Evolutionary conservation across 2,888 invertebrate genomes (phyloP).

Genomic region (Tanytarsus gracilentus): DNA sequence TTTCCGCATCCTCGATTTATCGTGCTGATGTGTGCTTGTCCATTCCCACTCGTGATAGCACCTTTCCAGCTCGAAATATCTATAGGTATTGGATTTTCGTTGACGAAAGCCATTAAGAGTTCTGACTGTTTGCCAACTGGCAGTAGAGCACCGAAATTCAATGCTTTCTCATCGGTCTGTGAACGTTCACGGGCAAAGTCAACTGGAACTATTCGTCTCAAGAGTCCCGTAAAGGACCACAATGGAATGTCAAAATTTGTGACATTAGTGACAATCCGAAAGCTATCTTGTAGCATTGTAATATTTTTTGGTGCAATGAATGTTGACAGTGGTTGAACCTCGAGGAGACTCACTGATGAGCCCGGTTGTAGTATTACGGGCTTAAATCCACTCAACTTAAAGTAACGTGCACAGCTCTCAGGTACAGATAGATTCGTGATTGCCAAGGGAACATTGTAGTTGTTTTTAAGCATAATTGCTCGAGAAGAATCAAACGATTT

Average conservation of each 20-base stretch:
- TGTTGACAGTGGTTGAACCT: constrained; percentile 33
- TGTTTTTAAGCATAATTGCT: constrained; percentile 57
- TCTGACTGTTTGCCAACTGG: constrained; percentile 33
- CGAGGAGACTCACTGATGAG: constrained; percentile 35
- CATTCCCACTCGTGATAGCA: constrained; percentile 36
- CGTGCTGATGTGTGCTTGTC: constrained; percentile 30
- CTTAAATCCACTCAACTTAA: constrained; percentile 46
- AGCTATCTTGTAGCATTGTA: constrained; percentile 1
- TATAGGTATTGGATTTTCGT: constrained; percentile 39
- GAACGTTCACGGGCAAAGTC: constrained; percentile 22
- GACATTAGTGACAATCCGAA: constrained; percentile 47
- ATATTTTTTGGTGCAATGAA: neutral
- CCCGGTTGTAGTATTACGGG: constrained; percentile 36
- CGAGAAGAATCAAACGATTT: constrained; percentile 42
- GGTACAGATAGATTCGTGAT: constrained; percentile 62
- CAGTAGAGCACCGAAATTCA: constrained; percentile 39
- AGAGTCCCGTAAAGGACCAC: constrained; percentile 43
- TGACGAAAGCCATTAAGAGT: constrained; percentile 37
- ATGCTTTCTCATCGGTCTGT: constrained; percentile 34
- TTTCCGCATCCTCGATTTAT: constrained; percentile 31
- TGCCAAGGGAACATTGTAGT: constrained; percentile 61
- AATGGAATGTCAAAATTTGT: constrained; percentile 45
- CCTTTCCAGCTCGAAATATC: constrained; percentile 39
- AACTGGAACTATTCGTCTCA: constrained; percentile 36
- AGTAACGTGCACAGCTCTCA: constrained; percentile 50